Percentiles rank a stretch among this genome's conserved stretches.
phyloP scores from a whole-genome alignment of 2,888 invertebrate species.

The Chaetogeoica ovagalla region DNA sequence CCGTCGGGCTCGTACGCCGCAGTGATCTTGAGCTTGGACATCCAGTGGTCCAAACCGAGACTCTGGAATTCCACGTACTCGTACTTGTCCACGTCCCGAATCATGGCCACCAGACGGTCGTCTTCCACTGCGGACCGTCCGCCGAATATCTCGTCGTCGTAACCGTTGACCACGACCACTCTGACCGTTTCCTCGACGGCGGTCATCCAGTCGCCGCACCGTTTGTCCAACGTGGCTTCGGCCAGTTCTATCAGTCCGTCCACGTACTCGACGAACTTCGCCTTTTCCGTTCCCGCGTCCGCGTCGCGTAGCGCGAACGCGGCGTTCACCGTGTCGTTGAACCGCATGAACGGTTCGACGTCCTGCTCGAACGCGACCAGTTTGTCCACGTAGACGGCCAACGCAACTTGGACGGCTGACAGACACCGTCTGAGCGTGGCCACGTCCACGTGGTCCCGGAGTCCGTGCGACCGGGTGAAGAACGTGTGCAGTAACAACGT shows the following conservation, averaged over 20 bases:
- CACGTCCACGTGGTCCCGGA: too few species aligned
- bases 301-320: neutral
- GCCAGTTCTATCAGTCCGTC: neutral
- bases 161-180: too few species aligned
- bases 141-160: neutral
- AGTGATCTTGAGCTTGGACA: too few species aligned
- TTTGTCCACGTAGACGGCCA: conserved; percentile 1
- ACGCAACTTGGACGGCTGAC: neutral
- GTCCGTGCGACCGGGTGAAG: too few species aligned
- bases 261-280: too few species aligned
- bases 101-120: neutral
- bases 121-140: neutral
- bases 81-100: neutral
- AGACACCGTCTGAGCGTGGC: neutral
- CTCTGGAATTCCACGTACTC: neutral
- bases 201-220: neutral
- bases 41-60: neutral
- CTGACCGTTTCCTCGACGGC: neutral
- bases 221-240: neutral
- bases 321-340: neutral
- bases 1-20: too few species aligned
- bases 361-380: neutral
- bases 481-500: too few species aligned
- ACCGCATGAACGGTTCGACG: neutral
- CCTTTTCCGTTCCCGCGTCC: too few species aligned